phyloP scores from a whole-genome alignment of 2,888 invertebrate genomes.

The Drosophila neoperkinsi region DNA sequence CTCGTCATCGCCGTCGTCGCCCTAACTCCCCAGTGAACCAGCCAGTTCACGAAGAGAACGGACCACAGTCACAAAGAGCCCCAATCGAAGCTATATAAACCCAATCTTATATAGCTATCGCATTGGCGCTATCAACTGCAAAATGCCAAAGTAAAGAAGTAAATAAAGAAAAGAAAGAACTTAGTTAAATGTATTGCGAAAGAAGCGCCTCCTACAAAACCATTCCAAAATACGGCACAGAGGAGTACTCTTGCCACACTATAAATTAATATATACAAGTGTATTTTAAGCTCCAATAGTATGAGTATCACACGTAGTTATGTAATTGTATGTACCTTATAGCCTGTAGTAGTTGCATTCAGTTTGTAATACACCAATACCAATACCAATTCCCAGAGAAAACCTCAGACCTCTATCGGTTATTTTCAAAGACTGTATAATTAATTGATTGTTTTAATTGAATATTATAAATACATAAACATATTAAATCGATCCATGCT shows the following conservation, averaged over 20 bases:
- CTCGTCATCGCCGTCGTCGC: neutral
- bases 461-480: constrained; percentile 27
- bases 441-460: constrained; percentile 44
- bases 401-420: constrained; percentile 70
- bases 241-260: constrained; percentile 36
- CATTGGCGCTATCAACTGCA: constrained; percentile 51
- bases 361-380: constrained; percentile 40
- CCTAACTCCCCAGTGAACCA: constrained; percentile 33
- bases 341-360: constrained; percentile 66
- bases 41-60: constrained; percentile 10
- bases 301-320: constrained; percentile 19
- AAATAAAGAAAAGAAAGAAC: constrained; percentile 28
- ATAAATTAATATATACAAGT: constrained; percentile 24
- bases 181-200: constrained; percentile 60
- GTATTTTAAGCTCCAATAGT: constrained; percentile 29
- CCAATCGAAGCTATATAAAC: constrained; percentile 61
- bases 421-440: constrained; percentile 68
- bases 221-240: constrained; percentile 59
- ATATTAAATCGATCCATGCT: constrained; percentile 38
- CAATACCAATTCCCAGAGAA: constrained; percentile 57
- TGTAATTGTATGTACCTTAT: constrained; percentile 74
- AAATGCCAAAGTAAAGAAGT: constrained; percentile 74
- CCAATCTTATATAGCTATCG: constrained; percentile 44
- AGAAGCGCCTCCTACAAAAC: constrained; percentile 52
- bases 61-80: constrained; percentile 46